Conservation (phyloP, 2,113 vertebrate species). For the Hiodon alosoides region DNA sequence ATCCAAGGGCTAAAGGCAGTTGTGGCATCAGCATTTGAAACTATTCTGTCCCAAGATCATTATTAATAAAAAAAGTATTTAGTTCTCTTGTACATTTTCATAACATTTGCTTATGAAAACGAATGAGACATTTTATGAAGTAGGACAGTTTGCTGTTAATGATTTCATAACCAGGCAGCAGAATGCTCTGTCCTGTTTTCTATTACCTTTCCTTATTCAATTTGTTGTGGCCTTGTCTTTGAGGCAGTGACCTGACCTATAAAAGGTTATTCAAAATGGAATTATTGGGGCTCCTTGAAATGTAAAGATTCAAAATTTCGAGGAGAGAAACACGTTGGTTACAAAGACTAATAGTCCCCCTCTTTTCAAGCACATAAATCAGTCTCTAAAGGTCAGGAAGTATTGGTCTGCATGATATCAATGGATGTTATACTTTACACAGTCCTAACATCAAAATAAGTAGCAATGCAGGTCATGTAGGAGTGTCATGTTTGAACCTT, state of each 20-base stretch:
- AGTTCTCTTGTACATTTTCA: constrained; percentile 61
- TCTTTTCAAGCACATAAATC: constrained; percentile 66
- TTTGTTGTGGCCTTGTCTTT: constrained; percentile 66
- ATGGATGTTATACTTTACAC: constrained; percentile 33
- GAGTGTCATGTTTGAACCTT: constrained; percentile 30
- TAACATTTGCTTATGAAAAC: constrained; percentile 62
- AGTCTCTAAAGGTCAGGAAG: constrained; percentile 60
- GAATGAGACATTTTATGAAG: constrained; percentile 71
- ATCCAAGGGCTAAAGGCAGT: constrained; percentile 45
- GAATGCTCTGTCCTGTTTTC: constrained; percentile 65
- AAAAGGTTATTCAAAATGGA: constrained; percentile 76
- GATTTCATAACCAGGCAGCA: constrained; percentile 72
- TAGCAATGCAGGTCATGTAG: constrained; percentile 33
- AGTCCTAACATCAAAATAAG: constrained; percentile 45
- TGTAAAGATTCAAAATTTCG: constrained; percentile 67
- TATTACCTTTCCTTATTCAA: constrained; percentile 74
- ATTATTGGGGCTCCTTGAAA: constrained; percentile 73
- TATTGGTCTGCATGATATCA: constrained; percentile 52
- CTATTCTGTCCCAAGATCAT: constrained; percentile 44
- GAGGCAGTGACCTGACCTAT: constrained; percentile 77
- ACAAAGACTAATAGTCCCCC: constrained; percentile 60
- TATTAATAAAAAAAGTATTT: constrained; percentile 69
- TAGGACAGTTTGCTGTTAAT: constrained; percentile 75
- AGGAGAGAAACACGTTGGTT: constrained; percentile 52
- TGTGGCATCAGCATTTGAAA: constrained; percentile 52